A percentile compares a stretch with the other conserved stretches of the same genome.
Evolutionary conservation across 2,797 vertebrate genomes (phyloP).

Genomic region (Australoheros facetus): DNA sequence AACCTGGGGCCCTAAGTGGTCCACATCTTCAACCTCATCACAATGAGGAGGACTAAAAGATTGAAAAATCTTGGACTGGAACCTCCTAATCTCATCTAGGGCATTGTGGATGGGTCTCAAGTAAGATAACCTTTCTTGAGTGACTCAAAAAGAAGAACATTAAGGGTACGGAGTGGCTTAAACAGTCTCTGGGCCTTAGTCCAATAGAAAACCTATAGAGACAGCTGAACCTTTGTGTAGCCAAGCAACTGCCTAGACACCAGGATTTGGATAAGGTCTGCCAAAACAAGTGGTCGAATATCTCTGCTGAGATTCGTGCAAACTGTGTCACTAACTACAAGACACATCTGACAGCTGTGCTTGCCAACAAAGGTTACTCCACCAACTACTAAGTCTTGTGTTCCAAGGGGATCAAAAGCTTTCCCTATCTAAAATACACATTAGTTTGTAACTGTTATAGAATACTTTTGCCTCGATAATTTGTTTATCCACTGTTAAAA

Average conservation of each 20-base stretch:
- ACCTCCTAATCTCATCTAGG: neutral
- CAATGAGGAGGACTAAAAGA: neutral
- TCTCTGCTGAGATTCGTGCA: neutral
- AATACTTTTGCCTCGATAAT: neutral
- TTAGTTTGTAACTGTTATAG: neutral
- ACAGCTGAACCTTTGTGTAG: neutral
- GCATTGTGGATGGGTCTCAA: neutral
- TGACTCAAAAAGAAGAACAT: neutral
- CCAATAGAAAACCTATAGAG: neutral
- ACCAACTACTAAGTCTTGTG: neutral
- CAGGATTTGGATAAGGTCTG: neutral
- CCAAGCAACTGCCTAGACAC: neutral
- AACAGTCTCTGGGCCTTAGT: neutral
- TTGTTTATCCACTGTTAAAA: neutral
- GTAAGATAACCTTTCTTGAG: neutral
- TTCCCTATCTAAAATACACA: neutral
- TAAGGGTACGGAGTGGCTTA: neutral
- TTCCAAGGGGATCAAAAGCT: neutral
- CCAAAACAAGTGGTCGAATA: neutral
- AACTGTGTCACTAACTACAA: too few relatives aligned
- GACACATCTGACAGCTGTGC: too few relatives aligned
- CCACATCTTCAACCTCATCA: neutral
- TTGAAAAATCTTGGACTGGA: too few relatives aligned
- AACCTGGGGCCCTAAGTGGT: neutral
- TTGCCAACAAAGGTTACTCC: neutral